A percentile compares a stretch with the other conserved stretches of the same genome.
Conservation (phyloP, 2,888 invertebrate species). For the Drosophila parthenogenetica region DNA sequence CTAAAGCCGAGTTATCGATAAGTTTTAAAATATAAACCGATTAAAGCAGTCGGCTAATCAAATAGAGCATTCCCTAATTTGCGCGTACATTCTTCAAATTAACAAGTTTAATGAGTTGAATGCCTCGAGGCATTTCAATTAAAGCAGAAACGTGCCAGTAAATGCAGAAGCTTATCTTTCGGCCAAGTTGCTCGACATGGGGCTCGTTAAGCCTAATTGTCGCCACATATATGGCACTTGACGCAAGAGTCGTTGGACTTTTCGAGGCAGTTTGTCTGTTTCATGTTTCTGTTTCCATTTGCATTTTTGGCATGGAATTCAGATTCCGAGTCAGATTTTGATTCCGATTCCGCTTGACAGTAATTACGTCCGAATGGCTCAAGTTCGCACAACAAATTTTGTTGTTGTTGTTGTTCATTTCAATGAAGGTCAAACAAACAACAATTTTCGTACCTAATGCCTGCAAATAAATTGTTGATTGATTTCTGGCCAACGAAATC, state of each 20-base stretch:
- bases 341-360: conserved; percentile 68
- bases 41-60: conserved; percentile 24
- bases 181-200: conserved; percentile 35
- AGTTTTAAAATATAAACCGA: no score
- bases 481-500: conserved; percentile 68
- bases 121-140: conserved; percentile 48
- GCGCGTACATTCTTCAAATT: neutral
- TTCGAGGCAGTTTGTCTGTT: conserved; percentile 64
- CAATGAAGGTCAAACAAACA: conserved; percentile 65
- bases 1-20: conserved; percentile 21
- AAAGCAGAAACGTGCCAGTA: conserved; percentile 57
- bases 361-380: conserved; percentile 71
- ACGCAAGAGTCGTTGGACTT: conserved; percentile 71
- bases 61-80: conserved; percentile 17
- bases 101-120: conserved; percentile 1
- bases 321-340: conserved; percentile 49
- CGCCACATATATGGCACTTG: conserved; percentile 62
- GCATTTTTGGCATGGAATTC: conserved; percentile 58
- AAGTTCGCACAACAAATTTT: conserved; percentile 68
- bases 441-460: conserved; percentile 54
- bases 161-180: conserved; percentile 63
- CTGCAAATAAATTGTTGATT: conserved; percentile 64
- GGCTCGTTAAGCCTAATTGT: conserved; percentile 72
- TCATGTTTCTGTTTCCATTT: conserved; percentile 49
- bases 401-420: conserved; percentile 48